Base-by-base conservation (phyloP, 2,888 invertebrate genomes). In the Argyresthia albistria region DNA sequence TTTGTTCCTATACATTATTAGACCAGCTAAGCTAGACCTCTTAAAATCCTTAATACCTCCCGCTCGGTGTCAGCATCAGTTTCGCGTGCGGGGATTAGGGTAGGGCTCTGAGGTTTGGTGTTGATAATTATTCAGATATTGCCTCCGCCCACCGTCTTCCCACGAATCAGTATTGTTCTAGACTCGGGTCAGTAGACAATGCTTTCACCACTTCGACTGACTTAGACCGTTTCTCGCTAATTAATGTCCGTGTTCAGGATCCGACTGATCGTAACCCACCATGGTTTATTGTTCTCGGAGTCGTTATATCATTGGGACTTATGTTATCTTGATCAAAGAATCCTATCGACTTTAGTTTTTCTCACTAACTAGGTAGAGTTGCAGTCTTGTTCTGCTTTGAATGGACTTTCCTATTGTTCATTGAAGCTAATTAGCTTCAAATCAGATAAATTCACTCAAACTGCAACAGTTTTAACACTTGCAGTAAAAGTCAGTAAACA, bases 141-240 rank as follows among this genome's bases (percentile, higher is more conserved):
- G 56, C 54, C 76, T 66, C 68, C 74, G 60, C 77, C 76, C 60
- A 74, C 75, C 56, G 53, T 50, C 76, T 70, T 77, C 78, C 76
- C 76, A 80, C 76, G 58, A 35, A 59, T 51, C 59, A 57, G 59
- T 60, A 60, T 59, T 60, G 64, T 64, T 64, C 62, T 64, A 56
- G 56, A 51, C 59, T n/a, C 46, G 54, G 59, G 58, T 56, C 50
- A 50, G n/a, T 43, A 72, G 69, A 79, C 79, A 80, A 80, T 74
- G 76, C 80, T 81, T 81, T 82, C 80, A 76, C 80, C 70, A 64
- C 63, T 59, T 60, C 62, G 55, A 55, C 14, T 8, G 35, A 39
- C 49, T 51, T 15, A 36, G 64, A 72, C 70, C 69, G 67, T 70
- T 70, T 69, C 63, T 25, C 60, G 69, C 67, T 80, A 80, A 80